Conservation (phyloP, 23 tunicate species). For the Trididemnum clinides region DNA sequence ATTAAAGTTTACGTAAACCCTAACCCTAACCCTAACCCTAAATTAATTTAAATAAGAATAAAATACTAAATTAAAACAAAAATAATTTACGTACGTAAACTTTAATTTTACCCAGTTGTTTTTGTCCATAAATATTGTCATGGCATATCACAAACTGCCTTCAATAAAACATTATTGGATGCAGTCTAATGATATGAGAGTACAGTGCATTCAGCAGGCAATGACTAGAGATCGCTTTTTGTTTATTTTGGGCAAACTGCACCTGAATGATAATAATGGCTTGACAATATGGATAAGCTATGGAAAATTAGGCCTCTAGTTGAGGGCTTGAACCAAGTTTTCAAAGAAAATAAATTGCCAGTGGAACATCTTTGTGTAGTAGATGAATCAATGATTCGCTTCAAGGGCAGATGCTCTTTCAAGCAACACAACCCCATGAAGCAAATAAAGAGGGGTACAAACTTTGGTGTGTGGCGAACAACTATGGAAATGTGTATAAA, state of each 20-base stretch:
- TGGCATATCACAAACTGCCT: conserved; percentile 12
- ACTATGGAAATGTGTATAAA: neutral
- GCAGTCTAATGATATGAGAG: neutral
- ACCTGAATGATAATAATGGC: neutral
- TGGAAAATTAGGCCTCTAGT: neutral
- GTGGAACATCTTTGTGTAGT: neutral
- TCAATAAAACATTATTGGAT: conserved; percentile 1
- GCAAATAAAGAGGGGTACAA: conserved; percentile 27
- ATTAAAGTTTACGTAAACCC: too few species aligned
- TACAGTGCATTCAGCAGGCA: neutral
- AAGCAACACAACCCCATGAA: conserved; percentile 31
- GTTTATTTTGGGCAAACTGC: neutral
- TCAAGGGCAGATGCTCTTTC: conserved; percentile 8
- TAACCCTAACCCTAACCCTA: too few species aligned
- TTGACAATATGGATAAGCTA: conserved; percentile 9
- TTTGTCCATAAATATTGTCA: conserved; percentile 11
- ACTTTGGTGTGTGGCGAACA: conserved; percentile 7
- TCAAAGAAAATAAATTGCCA: neutral
- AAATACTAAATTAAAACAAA: too few species aligned
- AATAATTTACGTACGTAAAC: too few species aligned
- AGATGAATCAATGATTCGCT: conserved; percentile 16
- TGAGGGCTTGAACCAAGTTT: neutral
- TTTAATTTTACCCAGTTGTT: too few species aligned
- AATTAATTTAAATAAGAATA: too few species aligned
- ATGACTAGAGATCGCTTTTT: conserved; percentile 2